These are phyloP conservation scores for Gallinago undulata DNA, from an alignment of 2,113 vertebrate genomes.

Conservation along the genomic window DNA sequence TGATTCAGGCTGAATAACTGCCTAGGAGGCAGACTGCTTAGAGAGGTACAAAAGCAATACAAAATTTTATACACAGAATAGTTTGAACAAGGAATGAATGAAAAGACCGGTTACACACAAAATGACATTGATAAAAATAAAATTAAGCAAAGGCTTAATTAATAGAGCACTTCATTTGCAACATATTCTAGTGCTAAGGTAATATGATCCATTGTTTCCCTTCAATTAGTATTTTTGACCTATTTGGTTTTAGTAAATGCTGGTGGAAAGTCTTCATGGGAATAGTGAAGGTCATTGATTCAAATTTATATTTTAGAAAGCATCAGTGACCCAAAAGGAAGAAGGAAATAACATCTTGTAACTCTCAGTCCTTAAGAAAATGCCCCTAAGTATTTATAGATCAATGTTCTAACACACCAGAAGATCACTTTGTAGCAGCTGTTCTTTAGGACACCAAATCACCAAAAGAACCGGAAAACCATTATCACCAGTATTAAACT, in stretches of 20 bases:
- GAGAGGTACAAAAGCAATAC: background rate
- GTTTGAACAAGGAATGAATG: background rate
- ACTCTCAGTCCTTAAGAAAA: background rate
- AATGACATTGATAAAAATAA: background rate
- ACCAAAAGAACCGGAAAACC: background rate
- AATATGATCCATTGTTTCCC: background rate
- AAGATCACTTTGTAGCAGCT: background rate
- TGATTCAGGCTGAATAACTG: background rate
- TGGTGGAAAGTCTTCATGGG: background rate
- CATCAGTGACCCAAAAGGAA: background rate
- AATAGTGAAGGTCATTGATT: background rate
- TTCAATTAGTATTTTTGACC: background rate
- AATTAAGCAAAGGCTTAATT: background rate
- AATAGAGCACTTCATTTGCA: background rate
- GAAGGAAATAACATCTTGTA: background rate
- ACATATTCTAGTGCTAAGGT: background rate
- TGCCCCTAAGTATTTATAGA: background rate
- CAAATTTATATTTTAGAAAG: background rate
- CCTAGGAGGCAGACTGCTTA: background rate
- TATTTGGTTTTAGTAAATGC: background rate
- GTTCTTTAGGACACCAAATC: background rate
- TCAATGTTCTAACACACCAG: background rate
- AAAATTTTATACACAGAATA: background rate
- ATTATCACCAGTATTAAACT: background rate
- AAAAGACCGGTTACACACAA: background rate